These are phyloP conservation scores for Trachelus tabidus DNA, from an alignment of 2,888 invertebrate species.

Conservation along the genomic window DNA sequence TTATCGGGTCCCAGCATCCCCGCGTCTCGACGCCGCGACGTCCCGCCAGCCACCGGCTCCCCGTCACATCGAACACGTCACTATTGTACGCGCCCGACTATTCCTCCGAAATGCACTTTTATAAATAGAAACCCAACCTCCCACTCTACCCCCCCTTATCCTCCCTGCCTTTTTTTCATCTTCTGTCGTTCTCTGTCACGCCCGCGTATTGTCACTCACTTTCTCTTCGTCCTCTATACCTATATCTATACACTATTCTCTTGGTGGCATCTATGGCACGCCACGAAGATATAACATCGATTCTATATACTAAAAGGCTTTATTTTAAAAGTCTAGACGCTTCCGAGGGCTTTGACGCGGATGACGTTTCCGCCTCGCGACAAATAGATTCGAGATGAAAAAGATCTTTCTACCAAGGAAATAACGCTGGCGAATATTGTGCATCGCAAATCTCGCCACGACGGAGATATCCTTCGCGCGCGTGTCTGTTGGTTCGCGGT, in stretches of 20 bases:
- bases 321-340: constrained; percentile 15
- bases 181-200: neutral
- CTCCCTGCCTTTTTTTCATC: neutral
- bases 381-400: neutral
- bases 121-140: constrained; percentile 35
- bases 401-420: neutral
- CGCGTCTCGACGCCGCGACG: constrained; percentile 26
- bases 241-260: neutral
- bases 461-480: neutral
- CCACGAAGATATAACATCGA: neutral
- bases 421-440: neutral
- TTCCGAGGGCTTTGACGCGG: neutral
- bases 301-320: constrained; percentile 15
- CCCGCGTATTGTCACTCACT: neutral
- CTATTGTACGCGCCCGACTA: constrained; percentile 39
- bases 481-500: neutral
- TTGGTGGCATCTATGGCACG: neutral
- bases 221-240: neutral
- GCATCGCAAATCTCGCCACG: neutral
- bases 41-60: constrained; percentile 9
- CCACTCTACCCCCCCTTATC: neutral
- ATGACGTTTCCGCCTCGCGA: neutral
- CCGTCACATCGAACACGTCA: constrained; percentile 41
- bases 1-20: constrained; percentile 43
- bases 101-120: constrained; percentile 44